Conservation (phyloP, 2,888 invertebrate genomes). For the Drosophila monieri region DNA sequence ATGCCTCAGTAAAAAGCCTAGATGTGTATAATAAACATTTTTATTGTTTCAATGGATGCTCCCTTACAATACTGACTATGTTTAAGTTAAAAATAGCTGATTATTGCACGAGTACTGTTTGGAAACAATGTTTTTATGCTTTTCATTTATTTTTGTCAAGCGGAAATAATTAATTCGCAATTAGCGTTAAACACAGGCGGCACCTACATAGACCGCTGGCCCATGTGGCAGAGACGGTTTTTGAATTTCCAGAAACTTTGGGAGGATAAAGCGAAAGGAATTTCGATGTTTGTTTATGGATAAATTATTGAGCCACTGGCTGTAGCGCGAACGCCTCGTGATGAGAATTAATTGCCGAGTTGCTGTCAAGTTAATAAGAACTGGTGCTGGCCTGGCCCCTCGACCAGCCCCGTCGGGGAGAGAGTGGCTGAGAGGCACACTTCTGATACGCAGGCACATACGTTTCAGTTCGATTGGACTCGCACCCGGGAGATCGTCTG, state of each 20-base stretch:
- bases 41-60: too few species aligned
- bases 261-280: slow-evolving; percentile 3
- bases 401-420: neutral
- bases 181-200: neutral
- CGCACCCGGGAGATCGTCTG: slow-evolving; percentile 21
- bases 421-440: neutral
- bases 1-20: too few species aligned
- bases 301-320: slow-evolving; percentile 28
- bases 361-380: slow-evolving; percentile 31
- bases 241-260: slow-evolving; percentile 33
- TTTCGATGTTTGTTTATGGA: slow-evolving; percentile 47
- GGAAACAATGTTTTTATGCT: neutral
- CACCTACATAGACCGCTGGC: neutral
- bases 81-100: too few species aligned
- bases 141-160: slow-evolving; percentile 7
- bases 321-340: slow-evolving; percentile 22
- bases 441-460: neutral
- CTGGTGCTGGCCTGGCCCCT: slow-evolving; percentile 12
- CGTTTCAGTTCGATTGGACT: neutral
- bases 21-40: too few species aligned
- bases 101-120: neutral
- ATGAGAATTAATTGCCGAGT: slow-evolving; percentile 37
- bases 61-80: too few species aligned
- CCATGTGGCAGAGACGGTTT: neutral
- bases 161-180: slow-evolving; percentile 1